Evolutionary conservation across 1,140 invertebrate genomes (phyloP).

Genomic region (Penaeus indicus): DNA sequence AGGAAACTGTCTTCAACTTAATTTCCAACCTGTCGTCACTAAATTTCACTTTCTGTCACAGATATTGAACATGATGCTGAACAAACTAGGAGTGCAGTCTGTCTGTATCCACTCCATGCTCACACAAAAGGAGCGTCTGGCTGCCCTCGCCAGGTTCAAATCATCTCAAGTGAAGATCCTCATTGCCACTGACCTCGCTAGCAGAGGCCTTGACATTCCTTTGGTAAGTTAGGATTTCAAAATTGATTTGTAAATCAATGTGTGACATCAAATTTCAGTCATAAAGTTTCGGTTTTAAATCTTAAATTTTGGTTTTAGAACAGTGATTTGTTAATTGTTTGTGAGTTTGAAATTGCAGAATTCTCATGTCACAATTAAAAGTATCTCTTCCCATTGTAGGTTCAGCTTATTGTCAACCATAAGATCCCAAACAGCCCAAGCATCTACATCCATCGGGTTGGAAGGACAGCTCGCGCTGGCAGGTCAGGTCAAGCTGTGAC

Average conservation of each 20-base stretch:
- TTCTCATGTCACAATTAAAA: too few species aligned
- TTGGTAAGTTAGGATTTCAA: conserved; percentile 75
- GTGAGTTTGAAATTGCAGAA: not conserved
- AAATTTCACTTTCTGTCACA: conserved; percentile 7
- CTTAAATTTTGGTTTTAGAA: not conserved
- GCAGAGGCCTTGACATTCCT: conserved; percentile 86
- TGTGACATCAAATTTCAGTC: too few species aligned
- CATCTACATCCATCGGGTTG: conserved; percentile 97
- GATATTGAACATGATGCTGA: conserved; percentile 77
- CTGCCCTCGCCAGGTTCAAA: conserved; percentile 86
- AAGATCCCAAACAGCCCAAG: conserved; percentile 89
- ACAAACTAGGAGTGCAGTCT: conserved; percentile 88
- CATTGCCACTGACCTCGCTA: conserved; percentile 96
- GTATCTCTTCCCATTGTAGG: conserved; percentile 1
- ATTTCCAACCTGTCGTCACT: not conserved
- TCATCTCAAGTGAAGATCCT: conserved; percentile 88
- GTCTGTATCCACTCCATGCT: conserved; percentile 90
- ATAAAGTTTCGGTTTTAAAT: not conserved
- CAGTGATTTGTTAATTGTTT: not conserved
- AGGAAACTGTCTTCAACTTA: not conserved
- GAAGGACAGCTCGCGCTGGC: conserved; percentile 94
- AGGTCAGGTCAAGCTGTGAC: conserved; percentile 88
- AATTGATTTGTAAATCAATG: too few species aligned
- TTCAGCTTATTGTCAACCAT: conserved; percentile 93
- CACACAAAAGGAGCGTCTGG: conserved; percentile 83